A percentile compares a stretch with the other conserved stretches of the same genome.
Conservation (phyloP, 2,797 vertebrate genomes). For the Naso thynnoides region DNA sequence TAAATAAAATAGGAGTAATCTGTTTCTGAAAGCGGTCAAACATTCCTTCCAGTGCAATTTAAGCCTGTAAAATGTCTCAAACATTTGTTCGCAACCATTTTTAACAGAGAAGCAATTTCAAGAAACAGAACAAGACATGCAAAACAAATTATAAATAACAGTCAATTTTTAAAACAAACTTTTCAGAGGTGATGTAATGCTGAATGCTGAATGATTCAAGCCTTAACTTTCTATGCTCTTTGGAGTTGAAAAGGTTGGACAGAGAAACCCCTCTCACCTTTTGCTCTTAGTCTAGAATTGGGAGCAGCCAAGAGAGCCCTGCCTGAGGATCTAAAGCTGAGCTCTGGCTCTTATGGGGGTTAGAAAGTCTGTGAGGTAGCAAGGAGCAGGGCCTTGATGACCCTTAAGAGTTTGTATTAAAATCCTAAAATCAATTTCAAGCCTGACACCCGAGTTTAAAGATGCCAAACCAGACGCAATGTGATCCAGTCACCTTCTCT, state of each 20-base stretch:
- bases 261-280: slow-evolving; percentile 43
- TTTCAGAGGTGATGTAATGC: background rate
- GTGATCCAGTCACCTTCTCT: slow-evolving; percentile 21
- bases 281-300: slow-evolving; percentile 45
- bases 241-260: slow-evolving; percentile 31
- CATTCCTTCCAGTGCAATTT: background rate
- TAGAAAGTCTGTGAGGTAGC: slow-evolving; percentile 48
- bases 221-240: slow-evolving; percentile 20
- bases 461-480: slow-evolving; percentile 26
- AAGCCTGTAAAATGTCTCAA: no score
- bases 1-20: background rate
- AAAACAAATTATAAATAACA: background rate
- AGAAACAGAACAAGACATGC: background rate
- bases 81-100: no score
- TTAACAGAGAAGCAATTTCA: background rate
- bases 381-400: slow-evolving; percentile 40
- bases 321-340: slow-evolving; percentile 56
- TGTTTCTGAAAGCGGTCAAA: background rate
- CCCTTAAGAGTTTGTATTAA: slow-evolving; percentile 41
- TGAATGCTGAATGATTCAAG: slow-evolving; percentile 9
- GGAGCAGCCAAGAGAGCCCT: slow-evolving; percentile 44
- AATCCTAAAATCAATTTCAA: slow-evolving; percentile 47
- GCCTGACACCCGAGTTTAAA: slow-evolving; percentile 21
- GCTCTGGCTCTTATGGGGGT: slow-evolving; percentile 33
- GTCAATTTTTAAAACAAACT: background rate